Conservation (phyloP, 2,113 vertebrate genomes). For the Buteo buteo region DNA sequence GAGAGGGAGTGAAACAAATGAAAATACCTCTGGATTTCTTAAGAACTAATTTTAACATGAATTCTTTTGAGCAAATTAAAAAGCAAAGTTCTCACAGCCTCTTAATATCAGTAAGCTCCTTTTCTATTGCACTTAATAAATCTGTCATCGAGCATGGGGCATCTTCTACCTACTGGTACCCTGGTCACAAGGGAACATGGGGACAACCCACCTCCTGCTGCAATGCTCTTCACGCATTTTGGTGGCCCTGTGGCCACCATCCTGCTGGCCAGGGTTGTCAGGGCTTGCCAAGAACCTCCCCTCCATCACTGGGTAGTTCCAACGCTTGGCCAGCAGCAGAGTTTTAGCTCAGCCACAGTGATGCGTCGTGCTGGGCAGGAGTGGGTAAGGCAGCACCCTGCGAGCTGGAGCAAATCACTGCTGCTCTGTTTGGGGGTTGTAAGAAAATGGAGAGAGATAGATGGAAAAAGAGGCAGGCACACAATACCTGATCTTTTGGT, state of each 20-base stretch:
- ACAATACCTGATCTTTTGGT: fast-evolving
- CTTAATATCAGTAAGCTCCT: not conserved
- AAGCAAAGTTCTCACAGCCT: not conserved
- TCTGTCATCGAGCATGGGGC: fast-evolving
- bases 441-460: not conserved
- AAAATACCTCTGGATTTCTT: not conserved
- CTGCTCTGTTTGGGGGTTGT: not conserved
- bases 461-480: not conserved
- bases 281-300: not conserved
- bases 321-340: not conserved
- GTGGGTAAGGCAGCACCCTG: not conserved
- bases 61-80: not conserved
- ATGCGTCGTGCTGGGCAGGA: not conserved
- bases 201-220: not conserved
- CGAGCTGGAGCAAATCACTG: not conserved
- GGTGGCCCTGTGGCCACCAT: not conserved
- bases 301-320: not conserved
- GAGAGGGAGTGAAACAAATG: not conserved
- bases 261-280: not conserved
- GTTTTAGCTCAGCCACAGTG: fast-evolving
- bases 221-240: not conserved
- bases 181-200: not conserved
- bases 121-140: not conserved
- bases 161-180: not conserved
- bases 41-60: not conserved